Evolutionary conservation across 2,797 vertebrate species (phyloP), one percentile per base, ranked within the genome.

Genomic region (Hemibagrus guttatus): DNA sequence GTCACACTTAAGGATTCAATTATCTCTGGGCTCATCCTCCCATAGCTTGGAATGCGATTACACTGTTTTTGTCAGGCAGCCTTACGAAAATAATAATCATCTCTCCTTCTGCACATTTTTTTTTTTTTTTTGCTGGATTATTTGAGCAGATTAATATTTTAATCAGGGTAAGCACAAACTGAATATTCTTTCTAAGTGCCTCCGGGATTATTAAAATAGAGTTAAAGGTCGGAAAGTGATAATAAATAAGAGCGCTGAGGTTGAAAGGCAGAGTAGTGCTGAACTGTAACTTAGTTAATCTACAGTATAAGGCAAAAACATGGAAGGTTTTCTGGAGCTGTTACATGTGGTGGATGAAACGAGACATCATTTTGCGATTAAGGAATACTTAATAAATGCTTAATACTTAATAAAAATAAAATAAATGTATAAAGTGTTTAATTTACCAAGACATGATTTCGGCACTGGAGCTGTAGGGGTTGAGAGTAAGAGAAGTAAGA

Each of bases 1-100:
- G 19, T 46, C 61, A 56, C 76, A 82, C 81, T 88, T 88, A 82
- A 87, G 88, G 86, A 88, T 89, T 90, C 81, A 90, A 87, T 90
- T 90, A 88, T 89, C 85, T 80, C 56, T 21, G 11, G 13, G 31
- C 86, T 88, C 76, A 90, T 90, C 85, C 84, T 84, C 74, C 86
- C 85, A 83, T 86, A 75, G 78, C 61, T 84, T 31, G 35, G 79
- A 75, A 84, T 58, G 21, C 54, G 85, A 89, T 89, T 87, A 87
- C 84, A 83, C 86, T 86, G 81, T 71, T 87, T 87, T 78, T 85
- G 86, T 88, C 84, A 66, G 21, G 56, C 54, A 64, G 63, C 85
- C 75, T 81, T 85, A 82, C 87, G 35, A 83, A 88, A 88, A 80
- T 87, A 84, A 86, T 87, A 84, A 87, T 71, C 71, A 86, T 86